Percentiles rank a stretch among this genome's conserved stretches.
Conservation (phyloP, 2,797 vertebrate genomes). For the Eulemur mongoz region DNA sequence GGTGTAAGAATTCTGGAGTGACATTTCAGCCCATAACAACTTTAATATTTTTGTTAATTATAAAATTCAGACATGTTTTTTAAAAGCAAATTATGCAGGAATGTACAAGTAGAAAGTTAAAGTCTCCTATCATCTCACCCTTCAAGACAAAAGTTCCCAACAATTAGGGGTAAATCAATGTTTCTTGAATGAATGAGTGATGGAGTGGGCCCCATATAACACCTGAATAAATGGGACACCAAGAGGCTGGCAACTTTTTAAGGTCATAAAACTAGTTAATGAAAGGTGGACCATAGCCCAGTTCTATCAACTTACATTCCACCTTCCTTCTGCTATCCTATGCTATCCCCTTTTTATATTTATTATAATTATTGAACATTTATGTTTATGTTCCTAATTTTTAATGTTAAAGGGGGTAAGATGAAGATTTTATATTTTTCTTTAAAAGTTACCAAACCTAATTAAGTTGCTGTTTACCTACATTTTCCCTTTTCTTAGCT, state of each 20-base stretch:
- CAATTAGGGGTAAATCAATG: not conserved
- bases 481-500: not conserved
- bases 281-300: not conserved
- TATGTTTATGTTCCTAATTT: not conserved
- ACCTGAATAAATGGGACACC: not conserved
- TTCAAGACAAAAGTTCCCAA: not conserved
- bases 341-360: not conserved
- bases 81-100: not conserved
- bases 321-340: not conserved
- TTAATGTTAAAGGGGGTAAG: not conserved
- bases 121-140: not conserved
- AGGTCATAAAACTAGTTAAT: not conserved
- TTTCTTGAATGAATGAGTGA: not conserved
- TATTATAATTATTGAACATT: not conserved
- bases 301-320: not conserved
- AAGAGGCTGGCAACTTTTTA: not conserved
- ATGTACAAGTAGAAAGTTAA: not conserved
- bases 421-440: not conserved
- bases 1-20: not conserved
- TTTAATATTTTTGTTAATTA: not conserved
- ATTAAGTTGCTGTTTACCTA: not conserved
- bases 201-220: not conserved
- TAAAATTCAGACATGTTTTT: not conserved
- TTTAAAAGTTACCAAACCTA: not conserved
- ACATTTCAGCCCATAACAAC: not conserved